phyloP scores from a whole-genome alignment of 2,888 invertebrate species.

The Proisotoma minuta region DNA sequence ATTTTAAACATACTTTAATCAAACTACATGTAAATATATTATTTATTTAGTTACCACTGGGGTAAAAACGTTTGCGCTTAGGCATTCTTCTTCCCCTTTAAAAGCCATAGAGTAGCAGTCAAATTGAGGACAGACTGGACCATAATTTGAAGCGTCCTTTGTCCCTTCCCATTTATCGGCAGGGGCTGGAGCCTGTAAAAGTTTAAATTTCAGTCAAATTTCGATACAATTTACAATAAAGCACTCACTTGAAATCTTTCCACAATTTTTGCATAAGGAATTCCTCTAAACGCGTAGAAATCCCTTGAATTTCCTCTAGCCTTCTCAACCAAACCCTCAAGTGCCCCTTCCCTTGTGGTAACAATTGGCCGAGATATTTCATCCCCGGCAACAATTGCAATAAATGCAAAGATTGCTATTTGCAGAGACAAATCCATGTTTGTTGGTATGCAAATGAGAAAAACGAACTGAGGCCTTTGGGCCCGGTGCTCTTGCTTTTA shows the following conservation, averaged over 20 bases:
- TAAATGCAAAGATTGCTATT: too few species aligned
- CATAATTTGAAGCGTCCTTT: constrained; percentile 27
- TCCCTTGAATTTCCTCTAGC: not conserved
- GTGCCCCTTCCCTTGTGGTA: not conserved
- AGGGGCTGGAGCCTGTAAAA: constrained; percentile 20
- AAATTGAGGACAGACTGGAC: constrained; percentile 27
- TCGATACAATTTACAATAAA: not conserved
- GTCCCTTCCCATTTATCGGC: constrained; percentile 36
- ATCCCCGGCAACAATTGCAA: too few species aligned
- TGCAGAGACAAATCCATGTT: too few species aligned
- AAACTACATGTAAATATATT: not conserved
- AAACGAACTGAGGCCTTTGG: too few species aligned
- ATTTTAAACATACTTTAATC: not conserved
- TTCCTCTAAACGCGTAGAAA: not conserved
- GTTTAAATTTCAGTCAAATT: not conserved
- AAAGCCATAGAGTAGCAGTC: constrained; percentile 8
- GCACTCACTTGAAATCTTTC: not conserved
- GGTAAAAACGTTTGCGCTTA: constrained; percentile 35
- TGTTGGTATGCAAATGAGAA: too few species aligned
- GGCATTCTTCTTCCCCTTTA: constrained; percentile 36
- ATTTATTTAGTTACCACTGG: constrained; percentile 19
- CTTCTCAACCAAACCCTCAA: not conserved
- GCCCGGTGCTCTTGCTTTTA: too few species aligned
- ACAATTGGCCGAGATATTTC: too few species aligned
- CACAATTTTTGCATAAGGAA: not conserved